These are phyloP conservation scores for cattle (Bos taurus) DNA, from an alignment of 2,113 vertebrate species.

Conservation along the genomic window DNA sequence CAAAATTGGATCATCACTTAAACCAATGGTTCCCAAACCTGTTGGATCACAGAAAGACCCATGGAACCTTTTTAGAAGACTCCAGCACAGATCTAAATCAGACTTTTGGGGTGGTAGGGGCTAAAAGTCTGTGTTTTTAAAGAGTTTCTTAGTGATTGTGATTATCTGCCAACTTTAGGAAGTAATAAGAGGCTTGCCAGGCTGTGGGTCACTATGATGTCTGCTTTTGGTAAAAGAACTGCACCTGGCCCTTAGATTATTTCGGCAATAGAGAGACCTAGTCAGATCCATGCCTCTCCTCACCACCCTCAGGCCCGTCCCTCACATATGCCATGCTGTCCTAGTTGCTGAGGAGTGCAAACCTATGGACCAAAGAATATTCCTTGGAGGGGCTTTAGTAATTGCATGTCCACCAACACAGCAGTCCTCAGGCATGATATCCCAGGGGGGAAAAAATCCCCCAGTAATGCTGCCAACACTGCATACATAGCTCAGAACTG, in stretches of 20 bases:
- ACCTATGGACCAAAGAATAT: background rate
- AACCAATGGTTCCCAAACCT: background rate
- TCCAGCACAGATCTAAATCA: background rate
- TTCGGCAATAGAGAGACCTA: background rate
- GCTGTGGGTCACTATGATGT: background rate
- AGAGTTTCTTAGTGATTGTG: background rate
- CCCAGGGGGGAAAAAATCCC: background rate
- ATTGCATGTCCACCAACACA: background rate
- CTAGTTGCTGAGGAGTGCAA: background rate
- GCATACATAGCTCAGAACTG: background rate
- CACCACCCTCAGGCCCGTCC: background rate
- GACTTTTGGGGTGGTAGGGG: background rate
- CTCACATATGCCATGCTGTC: background rate
- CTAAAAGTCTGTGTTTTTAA: background rate
- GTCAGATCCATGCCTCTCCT: background rate
- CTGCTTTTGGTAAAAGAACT: background rate
- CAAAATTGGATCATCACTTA: background rate
- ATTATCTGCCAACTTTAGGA: background rate
- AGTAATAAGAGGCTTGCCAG: background rate
- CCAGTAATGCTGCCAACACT: background rate
- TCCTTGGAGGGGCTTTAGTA: background rate
- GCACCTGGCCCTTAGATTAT: background rate
- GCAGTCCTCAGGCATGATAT: background rate
- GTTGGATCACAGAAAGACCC: background rate
- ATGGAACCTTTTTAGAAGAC: background rate